Base-by-base conservation (phyloP, 2,797 vertebrate species). In the Cyprinella venusta region DNA sequence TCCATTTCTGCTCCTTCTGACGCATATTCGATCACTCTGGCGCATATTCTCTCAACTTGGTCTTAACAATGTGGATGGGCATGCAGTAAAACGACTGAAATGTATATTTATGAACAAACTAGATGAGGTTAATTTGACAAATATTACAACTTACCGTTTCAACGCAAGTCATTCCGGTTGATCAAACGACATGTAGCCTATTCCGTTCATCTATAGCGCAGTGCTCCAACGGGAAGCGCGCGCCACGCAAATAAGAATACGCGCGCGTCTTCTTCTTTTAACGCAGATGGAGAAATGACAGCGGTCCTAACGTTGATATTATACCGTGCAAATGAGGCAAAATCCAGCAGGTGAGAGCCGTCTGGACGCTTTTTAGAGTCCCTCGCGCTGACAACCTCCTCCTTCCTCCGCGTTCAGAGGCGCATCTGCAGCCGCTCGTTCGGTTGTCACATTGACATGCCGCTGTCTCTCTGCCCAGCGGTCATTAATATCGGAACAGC, bases 401-500 rank as follows among this genome's bases (percentile, higher is more conserved):
- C 88, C 90, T 91, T 89, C 36, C 42, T 93, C 93, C 94, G 94
- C 92, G 94, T 94, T 93, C 94, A 91, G 91, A 86, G 93, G 94
- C 90, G 95, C 96, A 91, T 94, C 94, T 94, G 93, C 80, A 83
- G 75, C 93, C 92, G 85, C 91, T 94, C 90, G 90, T 93, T 94
- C 93, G 89, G 88, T 91, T 95, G 95, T 95, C 96, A 93, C 94
- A 92, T 91, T 93, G 96, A 93, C 95, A 91, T 68, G 94, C 95
- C 89, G 95, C 95, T 95, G 95, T 95, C 45, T 48, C 45, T 48
- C 96, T 92, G 95, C 91, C 93, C 96, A 82, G 94, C 94, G 93
- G 91, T 95, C 96, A 94, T 96, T 97, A 95, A 95, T 93, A 95
- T 95, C 92, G 86, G 93, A 91, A 90, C 94, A 91, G 92, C 90